These are phyloP conservation scores for Pangasius djambal DNA, from an alignment of 2,797 vertebrate species.

Conservation along the genomic window DNA sequence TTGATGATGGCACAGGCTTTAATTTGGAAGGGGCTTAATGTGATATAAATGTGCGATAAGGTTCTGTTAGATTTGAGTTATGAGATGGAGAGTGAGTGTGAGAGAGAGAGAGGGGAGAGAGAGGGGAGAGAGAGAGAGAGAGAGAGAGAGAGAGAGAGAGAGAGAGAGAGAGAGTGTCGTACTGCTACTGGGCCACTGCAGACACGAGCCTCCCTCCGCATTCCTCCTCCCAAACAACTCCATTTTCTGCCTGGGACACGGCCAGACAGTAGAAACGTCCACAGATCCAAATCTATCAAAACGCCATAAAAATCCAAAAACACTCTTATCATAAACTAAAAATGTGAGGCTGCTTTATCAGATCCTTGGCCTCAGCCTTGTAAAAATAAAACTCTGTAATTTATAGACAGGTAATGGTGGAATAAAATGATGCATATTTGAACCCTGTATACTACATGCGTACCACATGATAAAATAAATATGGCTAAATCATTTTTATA, in stretches of 20 bases:
- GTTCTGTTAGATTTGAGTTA: conserved; percentile 71
- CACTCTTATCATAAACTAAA: conserved; percentile 53
- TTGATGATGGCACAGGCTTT: conserved; percentile 65
- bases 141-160: neutral
- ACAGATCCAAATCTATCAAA: conserved; percentile 54
- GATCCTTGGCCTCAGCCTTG: conserved; percentile 50
- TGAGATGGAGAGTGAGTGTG: conserved; percentile 64
- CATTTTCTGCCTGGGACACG: conserved; percentile 50
- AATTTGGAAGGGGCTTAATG: conserved; percentile 67
- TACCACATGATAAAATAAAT: conserved; percentile 68
- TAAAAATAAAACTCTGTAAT: conserved; percentile 52
- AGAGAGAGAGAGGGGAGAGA: conserved; percentile 27
- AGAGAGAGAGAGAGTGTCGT: conserved; percentile 56
- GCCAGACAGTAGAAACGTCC: conserved; percentile 59
- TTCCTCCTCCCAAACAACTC: conserved; percentile 59
- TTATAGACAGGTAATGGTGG: conserved; percentile 62
- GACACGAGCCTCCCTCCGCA: conserved; percentile 58
- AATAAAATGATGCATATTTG: conserved; percentile 62
- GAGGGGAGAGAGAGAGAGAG: conserved; percentile 16
- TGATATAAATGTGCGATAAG: conserved; percentile 72
- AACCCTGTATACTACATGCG: conserved; percentile 57
- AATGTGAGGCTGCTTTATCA: conserved; percentile 60
- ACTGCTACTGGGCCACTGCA: conserved; percentile 60
- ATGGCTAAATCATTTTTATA: conserved; percentile 65
- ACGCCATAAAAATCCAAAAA: conserved; percentile 44